These are phyloP conservation scores for Stenoptilia bipunctidactyla DNA, from an alignment of 2,888 invertebrate species.

Conservation along the genomic window DNA sequence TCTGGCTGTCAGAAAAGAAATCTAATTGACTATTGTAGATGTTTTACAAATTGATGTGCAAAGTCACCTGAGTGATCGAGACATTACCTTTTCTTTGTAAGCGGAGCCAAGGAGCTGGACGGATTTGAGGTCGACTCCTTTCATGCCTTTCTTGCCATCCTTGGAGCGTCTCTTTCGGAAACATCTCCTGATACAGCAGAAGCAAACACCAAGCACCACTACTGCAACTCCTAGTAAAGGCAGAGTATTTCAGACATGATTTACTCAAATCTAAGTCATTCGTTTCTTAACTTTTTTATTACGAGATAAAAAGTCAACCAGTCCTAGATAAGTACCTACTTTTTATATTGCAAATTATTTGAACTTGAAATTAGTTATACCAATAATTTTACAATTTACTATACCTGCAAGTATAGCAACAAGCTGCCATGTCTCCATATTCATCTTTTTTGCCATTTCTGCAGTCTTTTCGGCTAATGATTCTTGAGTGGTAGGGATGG, in stretches of 20 bases:
- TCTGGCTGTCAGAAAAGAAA: too few species aligned
- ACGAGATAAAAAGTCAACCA: too few species aligned
- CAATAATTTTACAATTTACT: too few species aligned
- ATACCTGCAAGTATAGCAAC: constrained; percentile 88
- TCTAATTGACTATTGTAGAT: too few species aligned
- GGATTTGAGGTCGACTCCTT: constrained; percentile 96
- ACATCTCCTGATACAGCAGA: constrained; percentile 93
- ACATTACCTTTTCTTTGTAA: constrained; percentile 96
- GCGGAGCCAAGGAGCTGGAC: constrained; percentile 96
- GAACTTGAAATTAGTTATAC: too few species aligned
- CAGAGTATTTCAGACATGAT: too few species aligned
- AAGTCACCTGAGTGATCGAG: too few species aligned
- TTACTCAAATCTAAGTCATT: neutral
- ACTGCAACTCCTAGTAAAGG: constrained; percentile 77
- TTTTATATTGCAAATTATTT: too few species aligned
- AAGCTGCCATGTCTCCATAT: constrained; percentile 87
- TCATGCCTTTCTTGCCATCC: constrained; percentile 94
- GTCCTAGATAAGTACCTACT: too few species aligned
- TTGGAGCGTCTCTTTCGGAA: constrained; percentile 93
- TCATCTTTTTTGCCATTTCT: constrained; percentile 77
- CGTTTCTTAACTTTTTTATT: too few species aligned
- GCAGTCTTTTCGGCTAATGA: constrained; percentile 70
- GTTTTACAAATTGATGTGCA: too few species aligned
- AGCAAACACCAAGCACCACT: constrained; percentile 86
- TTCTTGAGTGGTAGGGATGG: constrained; percentile 45